Evolutionary conservation across 2,113 vertebrate genomes (phyloP).

Genomic region (Camelus dromedarius): DNA sequence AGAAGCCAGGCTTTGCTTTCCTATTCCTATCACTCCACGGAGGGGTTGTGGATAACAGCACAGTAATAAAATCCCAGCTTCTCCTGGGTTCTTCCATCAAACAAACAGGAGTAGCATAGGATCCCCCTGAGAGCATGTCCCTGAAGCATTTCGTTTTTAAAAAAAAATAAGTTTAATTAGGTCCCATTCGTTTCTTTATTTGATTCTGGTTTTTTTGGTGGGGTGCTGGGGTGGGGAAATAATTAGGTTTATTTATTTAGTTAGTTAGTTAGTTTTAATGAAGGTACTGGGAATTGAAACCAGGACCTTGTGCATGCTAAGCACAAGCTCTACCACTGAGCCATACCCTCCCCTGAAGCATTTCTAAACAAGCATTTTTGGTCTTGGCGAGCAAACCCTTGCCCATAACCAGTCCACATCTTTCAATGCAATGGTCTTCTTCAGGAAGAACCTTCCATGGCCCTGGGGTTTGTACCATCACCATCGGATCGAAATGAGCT

Average conservation of each 20-base stretch:
- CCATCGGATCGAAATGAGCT: background rate
- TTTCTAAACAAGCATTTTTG: background rate
- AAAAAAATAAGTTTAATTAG: too few species aligned
- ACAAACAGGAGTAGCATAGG: background rate
- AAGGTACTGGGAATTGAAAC: too few species aligned
- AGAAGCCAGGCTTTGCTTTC: background rate
- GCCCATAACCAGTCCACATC: background rate
- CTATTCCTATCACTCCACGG: too few species aligned
- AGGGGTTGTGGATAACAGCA: background rate
- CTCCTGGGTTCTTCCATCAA: background rate
- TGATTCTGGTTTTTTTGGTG: too few species aligned
- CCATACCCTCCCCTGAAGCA: background rate
- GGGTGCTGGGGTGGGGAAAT: too few species aligned
- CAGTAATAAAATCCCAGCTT: background rate
- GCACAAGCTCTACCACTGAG: too few species aligned
- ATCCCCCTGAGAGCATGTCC: accelerated
- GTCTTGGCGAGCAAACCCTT: background rate
- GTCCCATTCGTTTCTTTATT: too few species aligned
- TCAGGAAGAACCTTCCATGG: background rate
- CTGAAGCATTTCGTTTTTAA: background rate
- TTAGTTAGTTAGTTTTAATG: too few species aligned
- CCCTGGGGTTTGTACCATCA: background rate
- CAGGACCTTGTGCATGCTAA: too few species aligned
- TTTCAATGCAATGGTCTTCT: background rate
- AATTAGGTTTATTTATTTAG: too few species aligned